Percentiles rank a stretch among this genome's conserved stretches.
Evolutionary conservation across 2,113 vertebrate genomes (phyloP).

Genomic region (Xiphorhynchus elegans): DNA sequence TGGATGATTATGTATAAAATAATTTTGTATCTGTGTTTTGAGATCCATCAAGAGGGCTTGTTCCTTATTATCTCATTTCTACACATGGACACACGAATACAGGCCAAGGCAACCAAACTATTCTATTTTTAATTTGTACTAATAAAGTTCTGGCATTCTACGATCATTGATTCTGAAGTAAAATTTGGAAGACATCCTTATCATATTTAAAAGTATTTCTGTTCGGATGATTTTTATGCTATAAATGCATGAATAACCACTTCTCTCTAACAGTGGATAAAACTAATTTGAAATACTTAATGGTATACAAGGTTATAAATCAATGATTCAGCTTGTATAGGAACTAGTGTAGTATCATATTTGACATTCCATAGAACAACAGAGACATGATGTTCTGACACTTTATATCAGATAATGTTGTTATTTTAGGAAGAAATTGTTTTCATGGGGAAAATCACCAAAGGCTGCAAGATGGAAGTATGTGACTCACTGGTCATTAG

Average conservation of each 20-base stretch:
- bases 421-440: neutral
- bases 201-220: neutral
- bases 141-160: neutral
- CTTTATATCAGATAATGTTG: neutral
- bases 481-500: neutral
- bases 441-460: neutral
- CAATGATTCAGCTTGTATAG: neutral
- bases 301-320: neutral
- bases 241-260: neutral
- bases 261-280: neutral
- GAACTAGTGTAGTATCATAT: neutral
- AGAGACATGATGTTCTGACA: neutral
- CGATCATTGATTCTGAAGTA: neutral
- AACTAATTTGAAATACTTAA: neutral
- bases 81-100: neutral
- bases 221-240: neutral
- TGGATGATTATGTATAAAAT: neutral
- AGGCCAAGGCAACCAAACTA: neutral
- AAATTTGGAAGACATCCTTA: neutral
- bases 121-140: neutral
- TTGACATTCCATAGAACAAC: neutral
- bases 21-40: neutral
- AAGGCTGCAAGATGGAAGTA: neutral
- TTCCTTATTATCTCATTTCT: neutral
- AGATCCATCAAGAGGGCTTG: neutral